Conservation (phyloP, 2,113 vertebrate genomes). For the Poeciliopsis prolifica region DNA sequence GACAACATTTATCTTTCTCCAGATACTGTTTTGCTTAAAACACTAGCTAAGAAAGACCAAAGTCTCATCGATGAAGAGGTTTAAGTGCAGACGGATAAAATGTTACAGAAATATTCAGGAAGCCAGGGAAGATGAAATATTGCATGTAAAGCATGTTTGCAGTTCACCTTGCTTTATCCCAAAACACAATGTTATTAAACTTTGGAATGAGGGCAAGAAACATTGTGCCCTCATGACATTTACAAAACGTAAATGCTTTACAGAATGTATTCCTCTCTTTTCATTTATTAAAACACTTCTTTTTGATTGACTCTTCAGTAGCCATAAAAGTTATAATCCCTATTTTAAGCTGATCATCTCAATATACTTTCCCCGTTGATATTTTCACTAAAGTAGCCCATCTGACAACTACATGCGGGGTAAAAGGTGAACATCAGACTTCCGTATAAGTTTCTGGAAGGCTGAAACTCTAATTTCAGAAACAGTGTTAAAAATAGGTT, state of each 20-base stretch:
- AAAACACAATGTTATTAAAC: background rate
- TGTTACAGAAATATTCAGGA: background rate
- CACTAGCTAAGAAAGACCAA: background rate
- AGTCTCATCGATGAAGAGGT: background rate
- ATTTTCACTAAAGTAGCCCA: background rate
- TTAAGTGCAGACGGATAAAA: background rate
- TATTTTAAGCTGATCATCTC: background rate
- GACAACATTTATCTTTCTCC: background rate
- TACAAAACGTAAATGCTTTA: slow-evolving; percentile 11
- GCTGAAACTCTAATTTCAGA: background rate
- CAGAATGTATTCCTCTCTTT: slow-evolving; percentile 4
- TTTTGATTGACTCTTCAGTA: background rate
- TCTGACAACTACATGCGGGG: background rate
- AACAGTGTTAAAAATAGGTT: background rate
- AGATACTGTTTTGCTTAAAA: background rate
- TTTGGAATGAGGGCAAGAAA: background rate
- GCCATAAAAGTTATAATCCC: background rate
- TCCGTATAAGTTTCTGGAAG: slow-evolving; percentile 21
- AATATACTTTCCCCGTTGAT: slow-evolving; percentile 19
- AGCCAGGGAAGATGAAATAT: background rate
- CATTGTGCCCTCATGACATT: background rate
- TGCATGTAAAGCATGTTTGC: background rate
- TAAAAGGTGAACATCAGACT: background rate
- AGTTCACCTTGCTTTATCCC: background rate
- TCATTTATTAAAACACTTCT: background rate